These are phyloP conservation scores for Enteromius unitaeniatus DNA, from an alignment of 2,797 vertebrate genomes.

Conservation along the genomic window DNA sequence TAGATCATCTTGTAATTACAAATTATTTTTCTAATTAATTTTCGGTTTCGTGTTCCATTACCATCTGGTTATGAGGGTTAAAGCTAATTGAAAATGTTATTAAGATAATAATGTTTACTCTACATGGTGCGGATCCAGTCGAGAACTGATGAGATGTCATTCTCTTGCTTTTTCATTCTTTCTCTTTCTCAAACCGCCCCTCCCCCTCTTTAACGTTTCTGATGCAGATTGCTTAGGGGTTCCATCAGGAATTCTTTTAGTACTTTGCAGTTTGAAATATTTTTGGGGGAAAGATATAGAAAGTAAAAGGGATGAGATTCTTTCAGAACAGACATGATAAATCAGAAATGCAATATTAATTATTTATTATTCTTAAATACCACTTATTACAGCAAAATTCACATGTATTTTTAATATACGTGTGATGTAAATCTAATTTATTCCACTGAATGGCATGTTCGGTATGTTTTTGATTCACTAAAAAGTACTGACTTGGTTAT, in stretches of 20 bases:
- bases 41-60: constrained; percentile 71
- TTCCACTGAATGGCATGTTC: too few species aligned
- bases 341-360: neutral
- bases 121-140: constrained; percentile 68
- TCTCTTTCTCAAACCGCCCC: constrained; percentile 9
- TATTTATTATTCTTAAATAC: neutral
- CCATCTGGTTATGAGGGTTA: constrained; percentile 68
- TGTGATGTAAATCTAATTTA: too few species aligned
- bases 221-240: neutral
- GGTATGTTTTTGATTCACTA: too few species aligned
- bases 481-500: too few species aligned
- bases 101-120: constrained; percentile 77
- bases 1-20: constrained; percentile 70
- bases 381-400: neutral
- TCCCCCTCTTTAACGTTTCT: neutral
- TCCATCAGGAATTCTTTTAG: neutral
- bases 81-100: constrained; percentile 76
- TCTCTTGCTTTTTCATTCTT: constrained; percentile 21
- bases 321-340: neutral
- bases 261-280: neutral
- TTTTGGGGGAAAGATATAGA: neutral
- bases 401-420: neutral
- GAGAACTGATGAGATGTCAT: constrained; percentile 47
- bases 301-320: neutral
- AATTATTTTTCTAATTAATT: constrained; percentile 74